Evolutionary conservation across 2,113 vertebrate species (phyloP).

Genomic region (Crotalus tigris): DNA sequence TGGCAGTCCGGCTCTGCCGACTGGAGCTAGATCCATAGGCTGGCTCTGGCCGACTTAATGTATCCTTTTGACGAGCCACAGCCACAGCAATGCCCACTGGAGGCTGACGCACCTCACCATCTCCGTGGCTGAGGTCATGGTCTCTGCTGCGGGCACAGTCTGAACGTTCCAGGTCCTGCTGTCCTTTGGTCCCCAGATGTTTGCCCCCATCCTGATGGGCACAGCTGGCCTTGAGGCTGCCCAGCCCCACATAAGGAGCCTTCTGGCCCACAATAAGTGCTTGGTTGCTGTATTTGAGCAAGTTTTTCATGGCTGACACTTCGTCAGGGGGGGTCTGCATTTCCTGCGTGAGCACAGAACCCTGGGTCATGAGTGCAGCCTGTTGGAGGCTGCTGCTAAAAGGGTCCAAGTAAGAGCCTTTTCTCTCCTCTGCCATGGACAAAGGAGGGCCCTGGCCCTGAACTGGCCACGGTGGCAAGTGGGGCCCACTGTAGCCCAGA

Average conservation of each 20-base stretch:
- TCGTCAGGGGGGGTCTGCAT: constrained; percentile 78
- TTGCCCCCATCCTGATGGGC: constrained; percentile 79
- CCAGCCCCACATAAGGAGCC: constrained; percentile 84
- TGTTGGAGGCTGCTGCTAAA: constrained; percentile 69
- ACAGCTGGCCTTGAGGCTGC: constrained; percentile 86
- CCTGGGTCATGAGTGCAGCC: constrained; percentile 66
- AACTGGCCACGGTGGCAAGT: constrained; percentile 83
- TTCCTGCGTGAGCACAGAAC: constrained; percentile 71
- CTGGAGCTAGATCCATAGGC: constrained; percentile 66
- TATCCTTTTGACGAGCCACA: constrained; percentile 89
- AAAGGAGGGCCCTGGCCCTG: constrained; percentile 76
- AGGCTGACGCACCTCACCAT: constrained; percentile 90
- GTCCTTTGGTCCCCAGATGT: constrained; percentile 75
- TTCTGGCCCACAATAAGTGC: constrained; percentile 89
- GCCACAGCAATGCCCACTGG: constrained; percentile 94
- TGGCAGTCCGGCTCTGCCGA: constrained; percentile 75
- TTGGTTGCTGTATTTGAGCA: constrained; percentile 94
- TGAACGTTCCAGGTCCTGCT: constrained; percentile 78
- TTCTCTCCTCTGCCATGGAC: constrained; percentile 79
- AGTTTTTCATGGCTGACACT: constrained; percentile 90
- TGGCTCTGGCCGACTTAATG: constrained; percentile 74
- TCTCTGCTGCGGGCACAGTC: constrained; percentile 85
- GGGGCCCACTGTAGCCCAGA: constrained; percentile 75
- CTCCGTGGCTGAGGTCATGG: constrained; percentile 75
- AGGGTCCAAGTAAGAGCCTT: constrained; percentile 85